A percentile compares a stretch with the other conserved stretches of the same genome.
These are phyloP conservation scores for Sarcophaga carnaria DNA, from an alignment of 2,888 invertebrate genomes.

Conservation along the genomic window DNA sequence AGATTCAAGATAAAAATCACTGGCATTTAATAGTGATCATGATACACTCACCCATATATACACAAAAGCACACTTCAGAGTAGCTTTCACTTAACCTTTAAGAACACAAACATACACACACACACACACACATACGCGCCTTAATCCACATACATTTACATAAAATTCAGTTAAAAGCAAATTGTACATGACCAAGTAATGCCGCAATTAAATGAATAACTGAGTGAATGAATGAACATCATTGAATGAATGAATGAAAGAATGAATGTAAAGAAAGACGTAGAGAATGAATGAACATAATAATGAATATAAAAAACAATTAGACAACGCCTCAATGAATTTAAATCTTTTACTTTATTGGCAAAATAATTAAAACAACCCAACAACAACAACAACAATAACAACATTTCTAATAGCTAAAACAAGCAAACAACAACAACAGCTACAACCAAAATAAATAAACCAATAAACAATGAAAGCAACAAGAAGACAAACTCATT, in stretches of 20 bases:
- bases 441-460: not conserved
- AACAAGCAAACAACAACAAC: not conserved
- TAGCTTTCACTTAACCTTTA: no score
- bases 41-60: no score
- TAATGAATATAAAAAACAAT: conserved; percentile 56
- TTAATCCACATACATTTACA: not conserved
- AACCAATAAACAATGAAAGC: not conserved
- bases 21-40: no score
- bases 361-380: conserved; percentile 60
- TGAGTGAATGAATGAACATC: conserved; percentile 1
- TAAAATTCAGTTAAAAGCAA: conserved; percentile 42
- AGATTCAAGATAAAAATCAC: no score
- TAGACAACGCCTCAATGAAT: conserved; percentile 63
- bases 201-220: conserved; percentile 46
- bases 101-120: no score
- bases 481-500: conserved; percentile 36
- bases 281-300: conserved; percentile 8
- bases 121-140: not conserved
- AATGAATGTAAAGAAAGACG: no score
- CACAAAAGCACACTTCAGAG: no score
- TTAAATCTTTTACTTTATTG: conserved; percentile 62
- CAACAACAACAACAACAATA: conserved; percentile 13
- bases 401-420: conserved; percentile 3
- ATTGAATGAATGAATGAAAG: conserved; percentile 29
- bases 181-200: conserved; percentile 51